phyloP scores from a whole-genome alignment of 2,888 invertebrate species.

The Diarsia dahlii region DNA sequence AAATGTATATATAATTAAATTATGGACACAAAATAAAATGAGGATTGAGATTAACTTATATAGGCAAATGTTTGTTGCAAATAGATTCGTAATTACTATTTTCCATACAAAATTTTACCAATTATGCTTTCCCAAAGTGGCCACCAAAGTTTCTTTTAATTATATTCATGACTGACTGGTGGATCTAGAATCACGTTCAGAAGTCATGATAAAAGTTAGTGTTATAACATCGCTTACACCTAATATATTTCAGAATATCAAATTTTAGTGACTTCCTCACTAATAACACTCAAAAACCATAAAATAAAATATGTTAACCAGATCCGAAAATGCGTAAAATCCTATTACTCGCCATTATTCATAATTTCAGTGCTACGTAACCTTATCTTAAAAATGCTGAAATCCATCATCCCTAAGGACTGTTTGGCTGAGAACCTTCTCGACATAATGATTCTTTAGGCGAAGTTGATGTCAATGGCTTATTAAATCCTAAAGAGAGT shows the following conservation, averaged over 20 bases:
- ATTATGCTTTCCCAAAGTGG: neutral
- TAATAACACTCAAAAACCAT: neutral
- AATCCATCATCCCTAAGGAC: conserved; percentile 51
- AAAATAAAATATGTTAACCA: neutral
- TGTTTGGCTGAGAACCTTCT: conserved; percentile 49
- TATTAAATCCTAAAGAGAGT: conserved; percentile 25
- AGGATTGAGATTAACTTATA: neutral
- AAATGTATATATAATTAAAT: neutral
- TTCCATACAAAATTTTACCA: neutral
- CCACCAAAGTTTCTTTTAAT: too few relatives aligned
- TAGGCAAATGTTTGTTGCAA: neutral
- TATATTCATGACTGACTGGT: neutral
- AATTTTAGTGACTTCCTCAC: neutral
- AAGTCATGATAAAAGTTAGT: neutral
- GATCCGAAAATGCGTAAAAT: conserved; percentile 39
- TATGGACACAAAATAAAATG: neutral
- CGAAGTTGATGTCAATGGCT: conserved; percentile 44
- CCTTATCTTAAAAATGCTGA: conserved; percentile 56
- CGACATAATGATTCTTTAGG: conserved; percentile 47
- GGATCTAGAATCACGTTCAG: neutral
- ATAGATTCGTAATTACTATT: too few relatives aligned
- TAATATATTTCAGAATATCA: neutral
- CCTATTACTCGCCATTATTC: conserved; percentile 31
- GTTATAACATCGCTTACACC: neutral
- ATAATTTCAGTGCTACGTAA: conserved; percentile 33